These are phyloP conservation scores for Drosophila nigrodunni DNA, from an alignment of 1,140 invertebrate genomes.

Conservation along the genomic window DNA sequence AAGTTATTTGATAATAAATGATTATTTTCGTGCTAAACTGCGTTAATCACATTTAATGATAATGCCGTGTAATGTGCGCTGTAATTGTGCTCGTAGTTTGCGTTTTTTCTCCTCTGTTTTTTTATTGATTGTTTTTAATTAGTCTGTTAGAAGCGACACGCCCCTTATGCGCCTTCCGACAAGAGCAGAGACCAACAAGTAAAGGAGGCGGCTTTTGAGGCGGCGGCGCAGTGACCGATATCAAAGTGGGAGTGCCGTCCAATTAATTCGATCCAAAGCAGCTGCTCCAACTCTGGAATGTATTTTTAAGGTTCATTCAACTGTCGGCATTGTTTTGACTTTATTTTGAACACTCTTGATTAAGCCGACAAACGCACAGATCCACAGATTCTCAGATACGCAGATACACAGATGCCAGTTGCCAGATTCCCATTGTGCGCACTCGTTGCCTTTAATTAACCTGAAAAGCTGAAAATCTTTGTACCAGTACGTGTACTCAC, in stretches of 20 bases:
- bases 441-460: constrained; percentile 32
- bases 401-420: background rate
- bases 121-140: constrained; percentile 82
- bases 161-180: constrained; percentile 43
- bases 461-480: constrained; percentile 24
- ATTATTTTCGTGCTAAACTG: constrained; percentile 79
- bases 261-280: constrained; percentile 47
- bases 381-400: background rate
- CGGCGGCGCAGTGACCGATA: constrained; percentile 42
- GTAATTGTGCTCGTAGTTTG: constrained; percentile 9
- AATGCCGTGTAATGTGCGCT: constrained; percentile 58
- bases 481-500: background rate
- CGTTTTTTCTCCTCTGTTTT: constrained; percentile 36
- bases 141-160: constrained; percentile 60
- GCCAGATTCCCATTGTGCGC: constrained; percentile 4
- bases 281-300: constrained; percentile 31
- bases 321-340: constrained; percentile 15
- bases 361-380: constrained; percentile 11
- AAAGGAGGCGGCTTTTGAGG: constrained; percentile 14
- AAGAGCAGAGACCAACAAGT: background rate
- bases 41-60: constrained; percentile 77
- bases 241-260: constrained; percentile 67
- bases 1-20: constrained; percentile 74
- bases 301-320: constrained; percentile 60
- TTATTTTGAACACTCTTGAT: constrained; percentile 24